Percentiles rank a stretch among this genome's conserved stretches.
Evolutionary conservation across 2,113 vertebrate genomes (phyloP).

Genomic region (Prinia subflava): DNA sequence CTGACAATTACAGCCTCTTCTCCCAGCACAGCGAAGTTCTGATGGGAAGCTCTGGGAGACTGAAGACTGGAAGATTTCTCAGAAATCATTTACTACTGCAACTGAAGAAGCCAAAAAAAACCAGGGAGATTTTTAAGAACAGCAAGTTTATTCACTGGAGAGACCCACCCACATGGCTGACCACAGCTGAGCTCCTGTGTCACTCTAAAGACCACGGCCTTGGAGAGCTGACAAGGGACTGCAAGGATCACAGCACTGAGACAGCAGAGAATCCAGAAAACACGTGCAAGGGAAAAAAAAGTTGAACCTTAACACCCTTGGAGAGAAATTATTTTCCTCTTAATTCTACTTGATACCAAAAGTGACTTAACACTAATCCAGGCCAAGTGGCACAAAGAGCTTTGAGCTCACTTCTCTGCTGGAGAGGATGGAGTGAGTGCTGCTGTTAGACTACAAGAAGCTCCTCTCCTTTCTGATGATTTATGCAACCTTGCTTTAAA

Average conservation of each 20-base stretch:
- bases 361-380: constrained; percentile 62
- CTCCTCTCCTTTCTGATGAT: constrained; percentile 63
- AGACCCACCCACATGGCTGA: not conserved
- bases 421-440: constrained; percentile 45
- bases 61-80: not conserved
- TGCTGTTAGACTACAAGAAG: constrained; percentile 44
- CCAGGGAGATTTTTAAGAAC: constrained; percentile 18
- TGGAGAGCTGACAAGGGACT: not conserved
- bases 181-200: not conserved
- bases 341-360: constrained; percentile 56
- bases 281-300: rapidly evolving
- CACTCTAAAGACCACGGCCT: not conserved
- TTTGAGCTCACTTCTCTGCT: constrained; percentile 55
- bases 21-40: not conserved
- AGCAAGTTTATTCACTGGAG: constrained; percentile 28
- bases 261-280: not conserved
- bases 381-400: constrained; percentile 57
- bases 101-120: not conserved
- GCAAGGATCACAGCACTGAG: not conserved
- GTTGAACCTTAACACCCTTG: not conserved
- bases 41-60: not conserved
- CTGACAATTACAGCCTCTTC: not conserved
- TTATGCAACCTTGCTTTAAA: constrained; percentile 60
- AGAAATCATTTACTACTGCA: not conserved
- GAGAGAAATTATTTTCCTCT: constrained; percentile 56